Percentiles rank a stretch among this genome's conserved stretches.
Conservation (phyloP, 2,888 invertebrate species). For the Tholera decimalis region DNA sequence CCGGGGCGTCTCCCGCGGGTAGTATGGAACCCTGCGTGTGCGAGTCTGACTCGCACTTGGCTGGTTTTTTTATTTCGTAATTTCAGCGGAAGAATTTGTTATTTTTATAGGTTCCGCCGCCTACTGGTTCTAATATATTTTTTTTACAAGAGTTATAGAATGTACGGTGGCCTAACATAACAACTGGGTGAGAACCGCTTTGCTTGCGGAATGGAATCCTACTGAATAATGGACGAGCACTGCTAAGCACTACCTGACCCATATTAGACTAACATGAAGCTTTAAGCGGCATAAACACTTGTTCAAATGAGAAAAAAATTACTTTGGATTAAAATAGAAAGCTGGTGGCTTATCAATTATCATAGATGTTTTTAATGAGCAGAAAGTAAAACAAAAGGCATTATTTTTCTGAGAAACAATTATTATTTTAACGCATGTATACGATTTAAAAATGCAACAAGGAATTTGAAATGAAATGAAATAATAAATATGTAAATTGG, state of each 20-base stretch:
- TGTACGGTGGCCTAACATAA: constrained; percentile 59
- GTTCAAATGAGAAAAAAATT: constrained; percentile 45
- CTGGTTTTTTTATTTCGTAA: too few species aligned
- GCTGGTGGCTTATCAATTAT: constrained; percentile 8
- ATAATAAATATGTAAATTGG: too few species aligned
- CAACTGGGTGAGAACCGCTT: constrained; percentile 54
- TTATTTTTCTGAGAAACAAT: too few species aligned
- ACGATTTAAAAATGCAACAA: too few species aligned
- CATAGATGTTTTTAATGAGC: constrained; percentile 4
- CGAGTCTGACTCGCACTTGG: too few species aligned
- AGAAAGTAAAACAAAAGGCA: neutral
- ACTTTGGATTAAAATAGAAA: constrained; percentile 9
- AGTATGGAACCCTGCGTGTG: too few species aligned
- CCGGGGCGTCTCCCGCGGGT: too few species aligned
- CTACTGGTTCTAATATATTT: constrained; percentile 48
- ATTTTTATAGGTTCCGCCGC: constrained; percentile 52
- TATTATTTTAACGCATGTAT: neutral
- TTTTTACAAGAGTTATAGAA: constrained; percentile 52
- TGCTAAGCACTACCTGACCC: constrained; percentile 72
- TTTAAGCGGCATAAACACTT: constrained; percentile 62
- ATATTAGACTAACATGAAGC: constrained; percentile 68
- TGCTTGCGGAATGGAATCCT: constrained; percentile 64
- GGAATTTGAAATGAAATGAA: too few species aligned
- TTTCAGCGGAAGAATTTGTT: constrained; percentile 64
- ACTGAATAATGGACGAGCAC: constrained; percentile 72